Percentiles rank a stretch among this genome's conserved stretches.
Conservation (phyloP, 2,113 vertebrate genomes). For the Arothron firmamentum region DNA sequence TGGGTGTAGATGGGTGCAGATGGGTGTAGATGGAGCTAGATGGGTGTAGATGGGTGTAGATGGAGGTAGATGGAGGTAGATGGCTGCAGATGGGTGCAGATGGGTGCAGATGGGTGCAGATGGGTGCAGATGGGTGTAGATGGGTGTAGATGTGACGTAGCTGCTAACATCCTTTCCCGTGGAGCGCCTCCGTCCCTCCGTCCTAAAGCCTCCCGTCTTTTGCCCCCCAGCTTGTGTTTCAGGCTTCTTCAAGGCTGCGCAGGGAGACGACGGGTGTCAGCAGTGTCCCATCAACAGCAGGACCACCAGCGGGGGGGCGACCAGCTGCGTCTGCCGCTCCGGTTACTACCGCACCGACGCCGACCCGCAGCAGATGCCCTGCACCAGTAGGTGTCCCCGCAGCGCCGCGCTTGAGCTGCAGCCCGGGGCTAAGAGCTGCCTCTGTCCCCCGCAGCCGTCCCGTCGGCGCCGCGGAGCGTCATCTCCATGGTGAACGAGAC, state of each 20-base stretch:
- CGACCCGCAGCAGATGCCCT: constrained; percentile 87
- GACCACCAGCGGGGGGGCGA: constrained; percentile 86
- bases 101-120: too few relatives aligned
- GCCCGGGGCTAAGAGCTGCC: too few relatives aligned
- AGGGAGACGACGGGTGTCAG: constrained; percentile 85
- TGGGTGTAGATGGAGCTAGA: too few relatives aligned
- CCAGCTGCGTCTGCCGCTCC: constrained; percentile 84
- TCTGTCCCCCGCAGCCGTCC: constrained; percentile 77
- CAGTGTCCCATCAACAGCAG: constrained; percentile 91
- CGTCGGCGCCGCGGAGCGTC: constrained; percentile 83
- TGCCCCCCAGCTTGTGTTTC: constrained; percentile 80
- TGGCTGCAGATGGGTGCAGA: too few relatives aligned
- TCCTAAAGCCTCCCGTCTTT: constrained; percentile 1
- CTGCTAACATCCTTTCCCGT: too few relatives aligned
- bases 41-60: too few relatives aligned
- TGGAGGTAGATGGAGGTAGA: too few relatives aligned
- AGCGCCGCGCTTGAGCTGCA: too few relatives aligned
- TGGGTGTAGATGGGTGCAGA: too few relatives aligned
- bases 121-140: too few relatives aligned
- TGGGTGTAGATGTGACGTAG: too few relatives aligned
- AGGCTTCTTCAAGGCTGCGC: constrained; percentile 87
- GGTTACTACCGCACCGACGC: constrained; percentile 86
- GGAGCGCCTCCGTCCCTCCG: neutral
- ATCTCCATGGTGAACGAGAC: constrained; percentile 97
- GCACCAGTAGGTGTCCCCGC: constrained; percentile 82